Base-by-base conservation (phyloP, 2,888 invertebrate species). In the Petrolisthes manimaculis region DNA sequence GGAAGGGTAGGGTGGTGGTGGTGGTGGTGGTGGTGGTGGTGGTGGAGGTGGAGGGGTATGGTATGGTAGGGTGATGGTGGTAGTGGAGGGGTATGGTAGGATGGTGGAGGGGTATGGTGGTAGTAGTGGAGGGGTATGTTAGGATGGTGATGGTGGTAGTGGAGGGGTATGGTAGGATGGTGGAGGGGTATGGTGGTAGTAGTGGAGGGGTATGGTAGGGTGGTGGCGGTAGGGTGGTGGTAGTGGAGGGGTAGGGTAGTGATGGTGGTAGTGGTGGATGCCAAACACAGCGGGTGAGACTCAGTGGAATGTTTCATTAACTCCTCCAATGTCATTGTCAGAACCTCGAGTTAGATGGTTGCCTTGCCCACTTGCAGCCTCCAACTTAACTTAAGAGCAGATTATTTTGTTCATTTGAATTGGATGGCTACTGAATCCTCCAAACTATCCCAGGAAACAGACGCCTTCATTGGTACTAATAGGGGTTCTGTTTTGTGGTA, bases 261-360 rank as follows among this genome's bases (percentile, higher is more conserved):
- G 21, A 61, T 24, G 21, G n/a, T 51, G 80, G 80, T 56, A 12
- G 6, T 51, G 56, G 84, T 61, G 56, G 56, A 78, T 85, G 69
- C 79, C 84, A n/a, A 9, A 21, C 84, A 69, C 84, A 85, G 84
- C 84, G 79, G 84, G 84, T 2, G 67, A 69, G 4, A 51, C 69
- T 69, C 67, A 0, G 53, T 69, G 84, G 84, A 85, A 85, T 85
- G 84, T 85, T 85, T 85, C 78, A 85, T 85, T 85, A 85, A 85
- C 79, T 79, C 79, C 37, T 1, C 61, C 77, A 51, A 51, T 85
- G 79, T 85, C 84, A 85, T 85, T 85, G 84, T 79, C 67, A 79
- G 84, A 5, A 53, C 18, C 14, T 5, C 51, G 78, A 78, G 37
- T 2, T 37, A 2, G 37, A 0, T 37, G 37, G 37, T 37, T 37